Conservation (phyloP, 2,888 invertebrate species). For the Tachina fera region DNA sequence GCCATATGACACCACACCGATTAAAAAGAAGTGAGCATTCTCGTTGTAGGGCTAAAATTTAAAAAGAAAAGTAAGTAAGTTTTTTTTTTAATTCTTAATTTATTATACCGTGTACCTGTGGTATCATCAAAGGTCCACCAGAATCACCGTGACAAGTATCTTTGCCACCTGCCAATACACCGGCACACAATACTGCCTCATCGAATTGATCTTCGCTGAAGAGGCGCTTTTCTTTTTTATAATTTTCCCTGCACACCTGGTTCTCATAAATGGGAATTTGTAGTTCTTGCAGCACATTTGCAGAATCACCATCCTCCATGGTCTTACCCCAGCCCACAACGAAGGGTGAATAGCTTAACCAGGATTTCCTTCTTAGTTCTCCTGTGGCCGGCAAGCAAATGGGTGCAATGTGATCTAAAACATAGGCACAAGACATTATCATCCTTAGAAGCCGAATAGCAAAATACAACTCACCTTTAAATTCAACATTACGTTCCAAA, state of each 20-base stretch:
- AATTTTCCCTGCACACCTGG: conserved; percentile 84
- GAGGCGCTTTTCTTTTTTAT: conserved; percentile 75
- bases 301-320: conserved; percentile 85
- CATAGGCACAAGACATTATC: neutral
- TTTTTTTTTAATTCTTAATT: no score
- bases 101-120: conserved; percentile 74
- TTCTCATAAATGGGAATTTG: conserved; percentile 88
- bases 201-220: conserved; percentile 80
- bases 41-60: conserved; percentile 57
- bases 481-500: conserved; percentile 85
- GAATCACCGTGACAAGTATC: conserved; percentile 83
- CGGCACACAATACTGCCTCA: conserved; percentile 80
- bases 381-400: conserved; percentile 89
- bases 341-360: conserved; percentile 86
- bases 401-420: conserved; percentile 86
- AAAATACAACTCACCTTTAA: conserved; percentile 83
- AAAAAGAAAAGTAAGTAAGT: neutral
- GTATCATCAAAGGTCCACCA: conserved; percentile 82
- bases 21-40: conserved; percentile 82
- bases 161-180: conserved; percentile 79
- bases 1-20: conserved; percentile 88
- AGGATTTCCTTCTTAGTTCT: conserved; percentile 84
- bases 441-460: no score
- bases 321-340: conserved; percentile 87
- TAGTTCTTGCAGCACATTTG: conserved; percentile 86